Base-by-base conservation (phyloP, 2,888 invertebrate genomes). In the Cremastinae sp. region DNA sequence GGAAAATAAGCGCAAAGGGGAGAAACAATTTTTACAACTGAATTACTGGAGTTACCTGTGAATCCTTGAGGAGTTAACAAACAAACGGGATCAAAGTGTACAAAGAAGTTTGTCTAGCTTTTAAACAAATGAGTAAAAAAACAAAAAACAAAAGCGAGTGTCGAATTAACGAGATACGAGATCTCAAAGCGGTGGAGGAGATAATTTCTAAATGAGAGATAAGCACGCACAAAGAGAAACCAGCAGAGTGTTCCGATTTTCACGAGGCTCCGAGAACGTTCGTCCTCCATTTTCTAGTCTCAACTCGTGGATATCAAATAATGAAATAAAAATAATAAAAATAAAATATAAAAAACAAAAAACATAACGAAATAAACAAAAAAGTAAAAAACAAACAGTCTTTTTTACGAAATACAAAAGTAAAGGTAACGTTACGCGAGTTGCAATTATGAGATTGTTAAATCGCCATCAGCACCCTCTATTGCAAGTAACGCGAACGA, bases 401-500 rank as follows among this genome's bases (percentile, higher is more conserved):
- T 12, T 22, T 54, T 12, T 22, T 12, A 28, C 53, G 12, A 12
- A 8, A n/a, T n/a, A n/a, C n/a, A n/a, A n/a, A n/a, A n/a, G n/a
- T n/a, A n/a, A n/a, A n/a, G n/a, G n/a, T n/a, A 14, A n/a, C 16
- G 16, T 14, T 45, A 18, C 45, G 43, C 22, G 14, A 61, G 41
- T 58, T 62, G 75, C 83, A 86, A 86, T 28, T 82, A 89, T 89
- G 89, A 88, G 89, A 88, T 86, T 87, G 83, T 83, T 85, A 71
- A 83, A 84, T 80, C 83, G 86, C 79, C 86, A 87, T 84, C 87
- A 88, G 84, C 86, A 87, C 79, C 81, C 87, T 82, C 88, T 87
- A 81, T 81, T 88, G 49, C 88, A 88, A 84, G 87, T 87, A 79
- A 85, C 85, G 65, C 87, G 89, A 45, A 84, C 84, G 69, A 87